Base-by-base conservation (phyloP, 2,113 vertebrate genomes). In the Regulus satrapa region DNA sequence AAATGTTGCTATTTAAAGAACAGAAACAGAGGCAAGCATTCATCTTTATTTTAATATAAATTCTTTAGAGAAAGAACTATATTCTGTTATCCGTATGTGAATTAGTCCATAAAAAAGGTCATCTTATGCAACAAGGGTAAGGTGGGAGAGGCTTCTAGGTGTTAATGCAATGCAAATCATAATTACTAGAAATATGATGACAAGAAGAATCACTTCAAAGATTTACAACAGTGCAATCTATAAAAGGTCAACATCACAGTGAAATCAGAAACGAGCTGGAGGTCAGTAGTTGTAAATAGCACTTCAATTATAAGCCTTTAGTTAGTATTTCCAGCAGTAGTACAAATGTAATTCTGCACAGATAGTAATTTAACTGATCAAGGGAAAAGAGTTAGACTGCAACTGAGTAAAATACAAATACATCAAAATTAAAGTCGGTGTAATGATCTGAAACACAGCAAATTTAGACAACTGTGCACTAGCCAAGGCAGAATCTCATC, bases 391-490 rank as follows among this genome's bases (percentile, higher is more conserved):
- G 75, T 91, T 93, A 82, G 78, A 94, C 94, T 95, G 94, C 91
- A 97, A 92, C 62, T 78, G 77, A 93, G 81, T 95, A 97, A 98
- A 98, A 97, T 86, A 95, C 84, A 98, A 98, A 97, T 98, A 96
- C 32, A 96, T 98, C 95, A 98, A 98, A 98, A 98, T 96, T 94
- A 97, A 97, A 97, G 92, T 96, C 96, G 97, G 94, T 74, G 91
- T 97, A 98, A 97, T 97, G 96, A 97, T 95, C 95, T 98, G 95
- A 97, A 97, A 95, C 96, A 80, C 64, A 76, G 87, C 49, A 96
- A 96, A 96, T 97, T 97, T 71, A 96, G 91, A 97, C 96, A 97
- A 88, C 68, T 63, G 4, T 38, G 72, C 73, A 71, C 79, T 82
- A 91, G 92, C 91, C 89, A 88, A 88, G 72, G 95, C 66, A 93